Evolutionary conservation across 2,113 vertebrate species (phyloP).

Genomic region (Siniperca knerii): DNA sequence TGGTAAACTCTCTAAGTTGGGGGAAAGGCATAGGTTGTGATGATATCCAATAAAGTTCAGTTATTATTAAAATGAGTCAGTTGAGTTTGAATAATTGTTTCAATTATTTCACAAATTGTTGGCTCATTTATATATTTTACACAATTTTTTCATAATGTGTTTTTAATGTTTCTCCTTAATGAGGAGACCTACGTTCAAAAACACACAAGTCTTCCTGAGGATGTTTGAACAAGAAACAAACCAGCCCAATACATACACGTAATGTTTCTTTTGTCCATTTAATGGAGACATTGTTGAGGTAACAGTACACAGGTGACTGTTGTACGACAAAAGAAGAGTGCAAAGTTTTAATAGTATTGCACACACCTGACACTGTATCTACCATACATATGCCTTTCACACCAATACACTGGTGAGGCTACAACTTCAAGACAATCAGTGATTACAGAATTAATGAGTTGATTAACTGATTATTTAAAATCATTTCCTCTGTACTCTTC

Average conservation of each 20-base stretch:
- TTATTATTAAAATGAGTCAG: too few species aligned
- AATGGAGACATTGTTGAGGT: conserved; percentile 69
- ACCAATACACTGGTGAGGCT: conserved; percentile 43
- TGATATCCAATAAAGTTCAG: too few species aligned
- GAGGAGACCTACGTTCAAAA: background rate
- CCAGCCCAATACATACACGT: background rate
- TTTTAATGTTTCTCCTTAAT: too few species aligned
- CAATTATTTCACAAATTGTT: too few species aligned
- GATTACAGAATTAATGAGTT: conserved; percentile 42
- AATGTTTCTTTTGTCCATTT: conserved; percentile 63
- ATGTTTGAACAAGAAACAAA: background rate
- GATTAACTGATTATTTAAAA: conserved; percentile 37
- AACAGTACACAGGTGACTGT: conserved; percentile 57
- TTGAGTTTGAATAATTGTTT: too few species aligned
- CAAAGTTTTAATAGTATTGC: conserved; percentile 45
- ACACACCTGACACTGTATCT: conserved; percentile 36
- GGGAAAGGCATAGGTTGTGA: too few species aligned
- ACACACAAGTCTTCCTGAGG: background rate
- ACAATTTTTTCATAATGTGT: too few species aligned
- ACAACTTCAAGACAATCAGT: conserved; percentile 45
- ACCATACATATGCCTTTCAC: conserved; percentile 41
- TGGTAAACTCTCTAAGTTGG: too few species aligned
- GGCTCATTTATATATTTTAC: too few species aligned
- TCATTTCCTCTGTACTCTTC: conserved; percentile 52
- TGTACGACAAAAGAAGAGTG: conserved; percentile 44